Base-by-base conservation (phyloP, 2,113 vertebrate genomes). In the Psammodynastes pulverulentus region DNA sequence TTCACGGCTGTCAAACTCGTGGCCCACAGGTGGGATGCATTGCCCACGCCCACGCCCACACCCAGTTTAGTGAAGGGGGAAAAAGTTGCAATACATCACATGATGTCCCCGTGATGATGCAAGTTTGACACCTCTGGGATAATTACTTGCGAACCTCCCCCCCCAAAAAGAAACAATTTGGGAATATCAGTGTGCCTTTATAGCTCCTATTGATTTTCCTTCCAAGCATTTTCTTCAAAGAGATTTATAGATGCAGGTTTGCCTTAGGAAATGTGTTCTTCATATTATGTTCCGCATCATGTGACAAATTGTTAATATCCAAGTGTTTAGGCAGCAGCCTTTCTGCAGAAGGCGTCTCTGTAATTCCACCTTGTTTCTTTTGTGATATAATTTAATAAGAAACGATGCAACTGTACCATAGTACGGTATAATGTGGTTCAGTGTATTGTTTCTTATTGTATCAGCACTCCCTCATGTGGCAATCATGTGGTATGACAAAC, bases 401-500 rank as follows among this genome's bases (percentile, higher is more conserved):
- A 72, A n/a, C 15, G 0, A 1, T 0, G 1, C 5, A 6, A 19
- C 46, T 21, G 17, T 5, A 53, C 13, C 13, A 26, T 24, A 72
- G n/a, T 13, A 53, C 0, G 17, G 56, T 26, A 10, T n/a, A 19
- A n/a, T 9, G 9, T 21, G 15, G 9, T 48, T n/a, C 24, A 88
- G 26, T 52, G 1, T 10, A 4, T 87, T 3, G 0, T 79, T 5
- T 17, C 86, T 93, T 91, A 46, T 34, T 95, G 93, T 91, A 1
- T 84, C 92, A 91, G 85, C 84, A 15, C 54, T 84, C 96, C 95
- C 93, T 96, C 96, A 92, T 8, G 93, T 93, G 96, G 95, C 89
- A 12, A 17, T 1, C 1, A 0, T 0, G 0, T 24, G 54, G 24
- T 45, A 89, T 29, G 51, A 21, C 49, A 43, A 53, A 88, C 12